These are phyloP conservation scores for Cricetomys ansorgei DNA, from an alignment of 2,113 vertebrate genomes.

Conservation along the genomic window DNA sequence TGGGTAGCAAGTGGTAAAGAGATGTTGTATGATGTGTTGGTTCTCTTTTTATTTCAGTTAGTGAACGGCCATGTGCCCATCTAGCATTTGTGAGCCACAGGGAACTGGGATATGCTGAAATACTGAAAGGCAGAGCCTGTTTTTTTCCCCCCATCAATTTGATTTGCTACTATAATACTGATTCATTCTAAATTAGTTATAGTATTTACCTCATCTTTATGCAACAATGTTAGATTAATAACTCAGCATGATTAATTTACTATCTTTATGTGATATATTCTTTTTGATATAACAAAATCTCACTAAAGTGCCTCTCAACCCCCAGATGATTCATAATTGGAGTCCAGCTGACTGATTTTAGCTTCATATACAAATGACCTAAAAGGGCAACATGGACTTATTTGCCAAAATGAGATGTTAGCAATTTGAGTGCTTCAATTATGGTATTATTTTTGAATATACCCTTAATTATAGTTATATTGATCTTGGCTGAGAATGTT, in stretches of 20 bases:
- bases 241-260: constrained; percentile 70
- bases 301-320: constrained; percentile 82
- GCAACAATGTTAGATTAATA: constrained; percentile 77
- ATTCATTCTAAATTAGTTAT: background rate
- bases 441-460: constrained; percentile 61
- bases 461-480: constrained; percentile 71
- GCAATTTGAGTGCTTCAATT: constrained; percentile 74
- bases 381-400: constrained; percentile 81
- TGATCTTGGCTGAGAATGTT: constrained; percentile 74
- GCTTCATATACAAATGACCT: constrained; percentile 76
- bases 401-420: constrained; percentile 53
- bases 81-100: background rate
- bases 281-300: constrained; percentile 83
- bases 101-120: background rate
- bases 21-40: background rate
- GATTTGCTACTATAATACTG: background rate
- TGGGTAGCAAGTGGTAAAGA: background rate
- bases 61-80: background rate
- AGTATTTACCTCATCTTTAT: constrained; percentile 58
- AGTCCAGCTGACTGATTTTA: constrained; percentile 83
- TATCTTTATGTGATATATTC: constrained; percentile 79
- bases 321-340: constrained; percentile 82
- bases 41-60: background rate
- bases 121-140: background rate
- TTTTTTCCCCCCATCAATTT: background rate